Percentiles rank a stretch among this genome's conserved stretches.
These are phyloP conservation scores for Ormyrus pomaceus DNA, from an alignment of 2,888 invertebrate genomes.

Conservation along the genomic window DNA sequence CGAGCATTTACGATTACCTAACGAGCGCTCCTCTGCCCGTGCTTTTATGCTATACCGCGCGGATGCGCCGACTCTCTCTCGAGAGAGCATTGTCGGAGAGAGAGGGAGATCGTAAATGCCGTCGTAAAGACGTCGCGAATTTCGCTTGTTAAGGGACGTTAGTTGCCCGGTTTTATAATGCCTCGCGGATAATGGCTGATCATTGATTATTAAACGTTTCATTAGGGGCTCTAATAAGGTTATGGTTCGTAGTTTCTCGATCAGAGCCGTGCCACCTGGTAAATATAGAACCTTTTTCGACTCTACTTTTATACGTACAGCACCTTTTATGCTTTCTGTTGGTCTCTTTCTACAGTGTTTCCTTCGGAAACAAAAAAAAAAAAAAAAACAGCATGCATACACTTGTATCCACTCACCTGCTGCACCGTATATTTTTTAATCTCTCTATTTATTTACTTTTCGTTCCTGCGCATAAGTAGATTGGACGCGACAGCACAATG, in stretches of 20 bases:
- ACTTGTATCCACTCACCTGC: constrained; percentile 7
- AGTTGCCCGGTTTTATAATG: neutral
- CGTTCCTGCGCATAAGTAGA: constrained; percentile 18
- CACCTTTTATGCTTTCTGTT: no score
- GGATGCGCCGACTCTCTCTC: no score
- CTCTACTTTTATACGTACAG: neutral
- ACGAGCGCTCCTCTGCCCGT: constrained; percentile 16
- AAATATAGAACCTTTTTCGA: neutral
- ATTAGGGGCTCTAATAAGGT: neutral
- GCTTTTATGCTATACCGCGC: neutral
- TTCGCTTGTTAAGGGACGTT: constrained; percentile 17
- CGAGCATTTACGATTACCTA: constrained; percentile 32
- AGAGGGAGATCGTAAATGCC: constrained; percentile 25
- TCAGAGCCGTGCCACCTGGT: constrained; percentile 7
- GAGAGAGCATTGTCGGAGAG: neutral
- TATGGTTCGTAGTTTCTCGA: neutral
- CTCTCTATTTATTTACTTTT: neutral
- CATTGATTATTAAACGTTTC: constrained; percentile 19
- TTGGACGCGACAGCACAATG: constrained; percentile 46
- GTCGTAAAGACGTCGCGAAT: constrained; percentile 26
- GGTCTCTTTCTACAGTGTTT: no score
- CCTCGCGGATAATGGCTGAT: neutral
- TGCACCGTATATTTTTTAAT: constrained; percentile 6
- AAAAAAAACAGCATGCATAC: constrained; percentile 17
- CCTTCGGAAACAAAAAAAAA: neutral